Conservation (phyloP, 2,888 invertebrate species). For the Endotricha flammealis region DNA sequence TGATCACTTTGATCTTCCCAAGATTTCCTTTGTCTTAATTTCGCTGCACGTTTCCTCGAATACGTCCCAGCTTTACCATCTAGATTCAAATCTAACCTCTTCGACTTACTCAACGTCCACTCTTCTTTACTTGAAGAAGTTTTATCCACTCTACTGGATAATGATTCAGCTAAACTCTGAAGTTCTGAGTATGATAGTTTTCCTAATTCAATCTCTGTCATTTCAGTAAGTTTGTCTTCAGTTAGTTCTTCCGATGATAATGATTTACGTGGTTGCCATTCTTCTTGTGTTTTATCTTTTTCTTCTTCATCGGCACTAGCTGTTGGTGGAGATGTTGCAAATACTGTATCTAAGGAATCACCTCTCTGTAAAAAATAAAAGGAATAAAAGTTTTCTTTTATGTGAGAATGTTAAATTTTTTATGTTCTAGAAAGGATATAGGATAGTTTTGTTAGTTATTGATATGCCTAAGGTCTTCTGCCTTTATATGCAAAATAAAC, state of each 20-base stretch:
- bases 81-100: conserved; percentile 61
- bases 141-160: conserved; percentile 57
- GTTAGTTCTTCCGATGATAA: conserved; percentile 44
- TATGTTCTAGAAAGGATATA: too few species aligned
- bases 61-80: conserved; percentile 72
- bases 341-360: conserved; percentile 82
- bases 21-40: conserved; percentile 75
- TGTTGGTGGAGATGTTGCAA: conserved; percentile 79
- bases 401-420: too few species aligned
- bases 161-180: conserved; percentile 63
- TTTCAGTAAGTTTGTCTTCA: conserved; percentile 60
- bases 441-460: too few species aligned
- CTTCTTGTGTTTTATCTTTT: conserved; percentile 29
- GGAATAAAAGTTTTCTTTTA: too few species aligned
- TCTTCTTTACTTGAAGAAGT: conserved; percentile 68
- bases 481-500: too few species aligned
- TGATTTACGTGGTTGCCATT: conserved; percentile 24
- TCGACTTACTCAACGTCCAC: conserved; percentile 63
- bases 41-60: conserved; percentile 68
- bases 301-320: conserved; percentile 52
- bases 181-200: conserved; percentile 64
- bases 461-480: too few species aligned
- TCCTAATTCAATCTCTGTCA: conserved; percentile 62
- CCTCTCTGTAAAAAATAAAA: conserved; percentile 75
- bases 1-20: conserved; percentile 86